Conservation (phyloP, 2,888 invertebrate genomes). For the Drosophila helvetica region DNA sequence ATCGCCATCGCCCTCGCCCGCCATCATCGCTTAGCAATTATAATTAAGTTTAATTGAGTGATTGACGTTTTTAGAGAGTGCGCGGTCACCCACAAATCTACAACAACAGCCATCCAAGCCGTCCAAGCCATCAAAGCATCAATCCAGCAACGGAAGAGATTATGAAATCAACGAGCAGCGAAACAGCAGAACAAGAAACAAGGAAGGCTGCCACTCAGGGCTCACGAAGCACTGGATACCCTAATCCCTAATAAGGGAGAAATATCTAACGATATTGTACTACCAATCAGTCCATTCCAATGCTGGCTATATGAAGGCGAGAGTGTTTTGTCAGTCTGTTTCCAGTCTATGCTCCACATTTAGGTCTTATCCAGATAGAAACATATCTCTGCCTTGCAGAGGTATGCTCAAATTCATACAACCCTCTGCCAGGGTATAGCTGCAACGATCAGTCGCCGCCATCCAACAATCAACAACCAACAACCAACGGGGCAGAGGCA, state of each 20-base stretch:
- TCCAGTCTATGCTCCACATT: no score
- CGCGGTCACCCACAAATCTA: slow-evolving; percentile 77
- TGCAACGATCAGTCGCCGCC: background rate
- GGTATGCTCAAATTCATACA: no score
- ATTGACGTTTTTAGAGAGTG: slow-evolving; percentile 83
- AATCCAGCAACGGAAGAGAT: slow-evolving; percentile 65
- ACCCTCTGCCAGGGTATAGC: background rate
- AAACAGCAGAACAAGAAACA: slow-evolving; percentile 16
- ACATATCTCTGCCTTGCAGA: no score
- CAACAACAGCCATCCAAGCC: slow-evolving; percentile 46
- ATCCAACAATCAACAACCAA: background rate
- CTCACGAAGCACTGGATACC: no score
- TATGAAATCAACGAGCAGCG: slow-evolving; percentile 70
- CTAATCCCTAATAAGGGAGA: no score
- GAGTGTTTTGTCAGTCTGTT: no score
- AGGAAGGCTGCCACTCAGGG: no score
- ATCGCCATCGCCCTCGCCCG: slow-evolving; percentile 56
- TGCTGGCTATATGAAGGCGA: no score
- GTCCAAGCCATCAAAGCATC: slow-evolving; percentile 25
- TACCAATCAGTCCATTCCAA: no score
- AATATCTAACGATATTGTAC: no score
- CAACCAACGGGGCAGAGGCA: slow-evolving; percentile 4
- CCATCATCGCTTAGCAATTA: slow-evolving; percentile 81
- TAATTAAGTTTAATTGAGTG: slow-evolving; percentile 84
- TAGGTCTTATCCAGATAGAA: no score